Percentiles rank a stretch among this genome's conserved stretches.
phyloP scores from a whole-genome alignment of 2,888 invertebrate genomes.

The Cephus nigrinus region DNA sequence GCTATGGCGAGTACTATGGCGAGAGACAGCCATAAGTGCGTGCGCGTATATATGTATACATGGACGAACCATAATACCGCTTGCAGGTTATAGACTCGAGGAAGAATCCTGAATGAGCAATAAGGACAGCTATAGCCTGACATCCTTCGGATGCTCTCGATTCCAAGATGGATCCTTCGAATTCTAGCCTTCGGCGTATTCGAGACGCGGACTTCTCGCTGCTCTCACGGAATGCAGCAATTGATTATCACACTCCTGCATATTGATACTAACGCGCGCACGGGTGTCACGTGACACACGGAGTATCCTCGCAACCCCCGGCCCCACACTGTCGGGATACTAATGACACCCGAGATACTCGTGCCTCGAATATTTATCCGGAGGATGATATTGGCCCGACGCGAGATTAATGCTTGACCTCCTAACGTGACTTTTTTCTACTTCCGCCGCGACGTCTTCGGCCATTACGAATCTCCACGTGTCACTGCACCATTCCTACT shows the following conservation, averaged over 20 bases:
- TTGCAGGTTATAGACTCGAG: not conserved
- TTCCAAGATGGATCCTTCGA: not conserved
- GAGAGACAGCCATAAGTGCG: not conserved
- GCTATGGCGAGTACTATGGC: not conserved
- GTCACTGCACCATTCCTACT: not conserved
- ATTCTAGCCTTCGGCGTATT: constrained; percentile 35
- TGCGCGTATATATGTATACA: not conserved
- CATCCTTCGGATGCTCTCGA: not conserved
- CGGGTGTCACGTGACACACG: constrained; percentile 24
- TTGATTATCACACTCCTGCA: constrained; percentile 62
- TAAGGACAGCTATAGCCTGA: not conserved
- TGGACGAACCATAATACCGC: not conserved
- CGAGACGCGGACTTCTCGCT: constrained; percentile 45
- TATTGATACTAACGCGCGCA: constrained; percentile 51
- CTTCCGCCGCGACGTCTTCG: not conserved
- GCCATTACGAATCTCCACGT: not conserved
- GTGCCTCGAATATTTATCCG: constrained; percentile 63
- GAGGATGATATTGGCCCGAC: constrained; percentile 58
- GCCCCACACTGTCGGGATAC: constrained; percentile 22
- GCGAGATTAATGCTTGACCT: constrained; percentile 62
- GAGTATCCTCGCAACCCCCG: not conserved
- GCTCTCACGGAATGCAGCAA: constrained; percentile 60
- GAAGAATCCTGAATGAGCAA: not conserved
- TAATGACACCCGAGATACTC: constrained; percentile 47
- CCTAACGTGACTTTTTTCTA: not conserved